phyloP scores from a whole-genome alignment of 2,797 vertebrate species.

The Anolis apletophallus region DNA sequence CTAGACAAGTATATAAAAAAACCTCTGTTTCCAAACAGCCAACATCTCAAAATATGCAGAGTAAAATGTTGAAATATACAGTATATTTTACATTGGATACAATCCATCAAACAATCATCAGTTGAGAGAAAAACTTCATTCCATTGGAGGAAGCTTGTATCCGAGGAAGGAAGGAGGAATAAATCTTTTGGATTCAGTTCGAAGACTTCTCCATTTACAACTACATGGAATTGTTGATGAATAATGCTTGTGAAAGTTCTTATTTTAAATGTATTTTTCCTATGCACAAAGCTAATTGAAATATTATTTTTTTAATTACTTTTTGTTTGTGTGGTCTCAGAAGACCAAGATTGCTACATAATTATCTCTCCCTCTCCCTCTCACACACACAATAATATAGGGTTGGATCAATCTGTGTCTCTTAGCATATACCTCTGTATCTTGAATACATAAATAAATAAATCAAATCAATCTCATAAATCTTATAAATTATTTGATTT shows the following conservation, averaged over 20 bases:
- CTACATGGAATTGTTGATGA: not conserved
- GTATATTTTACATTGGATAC: not conserved
- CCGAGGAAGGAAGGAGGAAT: not conserved
- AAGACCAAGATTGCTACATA: slow-evolving; percentile 1
- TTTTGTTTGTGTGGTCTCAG: not conserved
- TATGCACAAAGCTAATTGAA: not conserved
- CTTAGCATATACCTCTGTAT: no score
- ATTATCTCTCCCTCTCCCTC: not conserved
- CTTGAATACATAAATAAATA: no score
- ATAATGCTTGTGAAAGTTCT: not conserved
- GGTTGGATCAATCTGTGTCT: no score
- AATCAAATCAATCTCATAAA: no score
- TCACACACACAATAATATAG: no score
- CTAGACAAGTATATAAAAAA: not conserved
- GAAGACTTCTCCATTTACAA: not conserved
- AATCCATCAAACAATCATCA: not conserved
- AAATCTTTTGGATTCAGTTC: not conserved
- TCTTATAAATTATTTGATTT: no score
- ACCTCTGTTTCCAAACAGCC: not conserved
- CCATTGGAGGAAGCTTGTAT: not conserved
- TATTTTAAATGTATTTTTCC: not conserved
- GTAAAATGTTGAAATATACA: not conserved
- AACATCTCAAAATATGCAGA: not conserved
- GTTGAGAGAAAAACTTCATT: not conserved
- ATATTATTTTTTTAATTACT: not conserved